Conservation (phyloP, 2,113 vertebrate species). For the Strix uralensis region DNA sequence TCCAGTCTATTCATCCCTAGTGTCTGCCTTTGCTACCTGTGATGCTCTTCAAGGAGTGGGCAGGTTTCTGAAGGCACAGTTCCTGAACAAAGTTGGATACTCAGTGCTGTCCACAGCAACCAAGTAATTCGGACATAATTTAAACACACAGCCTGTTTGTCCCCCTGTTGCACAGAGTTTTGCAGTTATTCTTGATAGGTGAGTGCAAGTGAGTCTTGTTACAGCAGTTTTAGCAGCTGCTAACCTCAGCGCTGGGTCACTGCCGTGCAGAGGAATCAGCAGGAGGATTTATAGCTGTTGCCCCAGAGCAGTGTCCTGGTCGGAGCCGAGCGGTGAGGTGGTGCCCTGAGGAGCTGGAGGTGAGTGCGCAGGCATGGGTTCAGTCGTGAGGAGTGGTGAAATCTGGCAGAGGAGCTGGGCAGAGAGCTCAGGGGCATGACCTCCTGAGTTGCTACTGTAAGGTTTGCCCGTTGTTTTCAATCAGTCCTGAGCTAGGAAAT, state of each 20-base stretch:
- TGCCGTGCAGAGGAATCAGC: rapidly evolving
- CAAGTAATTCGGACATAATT: rapidly evolving
- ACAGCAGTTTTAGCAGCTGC: background rate
- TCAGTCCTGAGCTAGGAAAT: background rate
- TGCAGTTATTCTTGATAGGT: background rate
- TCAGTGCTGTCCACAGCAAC: background rate
- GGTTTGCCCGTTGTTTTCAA: background rate
- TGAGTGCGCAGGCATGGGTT: rapidly evolving
- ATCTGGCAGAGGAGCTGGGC: background rate
- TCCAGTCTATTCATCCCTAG: background rate
- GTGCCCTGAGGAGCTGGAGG: background rate
- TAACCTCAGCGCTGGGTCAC: background rate
- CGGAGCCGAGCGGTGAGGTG: rapidly evolving
- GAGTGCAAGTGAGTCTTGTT: background rate
- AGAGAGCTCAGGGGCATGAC: background rate
- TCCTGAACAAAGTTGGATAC: background rate
- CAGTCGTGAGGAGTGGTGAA: background rate
- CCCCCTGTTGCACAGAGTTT: background rate
- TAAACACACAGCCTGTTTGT: background rate
- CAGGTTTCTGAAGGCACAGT: background rate
- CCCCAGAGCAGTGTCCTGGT: background rate
- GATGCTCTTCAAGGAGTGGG: background rate
- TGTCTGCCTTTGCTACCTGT: background rate
- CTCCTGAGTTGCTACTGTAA: background rate
- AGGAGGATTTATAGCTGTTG: background rate